Conservation (phyloP, 2,113 vertebrate genomes). For the Daubentonia madagascariensis region DNA sequence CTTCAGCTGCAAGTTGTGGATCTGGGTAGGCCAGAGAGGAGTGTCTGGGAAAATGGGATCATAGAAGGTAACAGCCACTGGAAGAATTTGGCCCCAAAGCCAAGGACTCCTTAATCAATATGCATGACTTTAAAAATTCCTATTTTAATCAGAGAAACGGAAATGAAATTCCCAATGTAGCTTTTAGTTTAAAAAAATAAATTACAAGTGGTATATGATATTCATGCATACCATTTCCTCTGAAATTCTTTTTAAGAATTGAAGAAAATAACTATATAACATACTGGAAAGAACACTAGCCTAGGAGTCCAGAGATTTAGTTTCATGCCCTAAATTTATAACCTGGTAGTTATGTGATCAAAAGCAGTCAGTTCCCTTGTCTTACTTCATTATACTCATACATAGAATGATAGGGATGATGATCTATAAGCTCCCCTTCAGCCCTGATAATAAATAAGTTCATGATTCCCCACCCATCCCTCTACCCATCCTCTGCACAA, state of each 20-base stretch:
- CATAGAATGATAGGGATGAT: neutral
- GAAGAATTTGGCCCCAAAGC: conserved; percentile 68
- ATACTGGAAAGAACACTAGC: conserved; percentile 74
- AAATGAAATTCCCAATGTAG: conserved; percentile 78
- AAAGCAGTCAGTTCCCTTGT: neutral
- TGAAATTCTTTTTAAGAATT: conserved; percentile 80
- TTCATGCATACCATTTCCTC: conserved; percentile 79
- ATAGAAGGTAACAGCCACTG: conserved; percentile 58
- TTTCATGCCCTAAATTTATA: conserved; percentile 75
- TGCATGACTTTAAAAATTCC: conserved; percentile 76
- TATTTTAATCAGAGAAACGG: conserved; percentile 77
- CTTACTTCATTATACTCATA: conserved; percentile 45
- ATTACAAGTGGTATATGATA: conserved; percentile 75
- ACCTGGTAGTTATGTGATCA: conserved; percentile 51
- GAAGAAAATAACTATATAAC: conserved; percentile 76
- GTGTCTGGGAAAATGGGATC: conserved; percentile 23
- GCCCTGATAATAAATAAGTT: neutral
- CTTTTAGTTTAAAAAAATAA: conserved; percentile 71
- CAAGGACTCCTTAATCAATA: conserved; percentile 72
- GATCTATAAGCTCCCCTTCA: neutral
- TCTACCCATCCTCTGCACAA: neutral
- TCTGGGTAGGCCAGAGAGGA: neutral
- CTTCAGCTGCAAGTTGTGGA: neutral
- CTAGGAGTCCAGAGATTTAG: conserved; percentile 67
- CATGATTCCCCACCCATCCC: neutral